Percentiles rank a stretch among this genome's conserved stretches.
phyloP scores from a whole-genome alignment of 1,140 invertebrate genomes.

The Drosophila ohnishii region DNA sequence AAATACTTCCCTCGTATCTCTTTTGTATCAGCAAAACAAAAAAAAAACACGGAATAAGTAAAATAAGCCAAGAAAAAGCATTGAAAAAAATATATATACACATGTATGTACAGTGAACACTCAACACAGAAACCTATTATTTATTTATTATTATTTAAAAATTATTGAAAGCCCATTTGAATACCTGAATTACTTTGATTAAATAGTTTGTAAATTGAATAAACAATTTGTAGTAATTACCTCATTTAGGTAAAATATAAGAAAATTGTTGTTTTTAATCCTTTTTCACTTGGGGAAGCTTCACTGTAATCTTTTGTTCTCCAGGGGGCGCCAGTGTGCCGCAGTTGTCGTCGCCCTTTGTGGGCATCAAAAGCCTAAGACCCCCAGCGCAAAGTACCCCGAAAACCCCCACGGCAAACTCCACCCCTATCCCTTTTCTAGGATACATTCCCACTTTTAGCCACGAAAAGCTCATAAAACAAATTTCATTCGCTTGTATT shows the following conservation, averaged over 20 bases:
- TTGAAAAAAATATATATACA: slow-evolving; percentile 16
- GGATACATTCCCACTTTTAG: slow-evolving; percentile 4
- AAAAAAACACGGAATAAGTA: slow-evolving; percentile 17
- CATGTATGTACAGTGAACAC: not conserved
- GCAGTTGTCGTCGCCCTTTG: slow-evolving; percentile 43
- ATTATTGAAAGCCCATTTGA: not conserved
- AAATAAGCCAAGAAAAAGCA: slow-evolving; percentile 39
- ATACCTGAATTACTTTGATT: too few relatives aligned
- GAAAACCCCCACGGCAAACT: slow-evolving; percentile 1
- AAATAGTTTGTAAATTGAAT: too few relatives aligned
- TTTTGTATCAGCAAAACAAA: slow-evolving; percentile 42
- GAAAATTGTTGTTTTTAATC: not conserved
- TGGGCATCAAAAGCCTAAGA: slow-evolving; percentile 33
- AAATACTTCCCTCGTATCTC: slow-evolving; percentile 2
- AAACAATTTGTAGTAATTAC: too few relatives aligned
- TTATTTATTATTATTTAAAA: not conserved
- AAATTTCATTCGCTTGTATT: slow-evolving; percentile 1
- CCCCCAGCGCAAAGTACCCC: not conserved
- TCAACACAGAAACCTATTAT: not conserved
- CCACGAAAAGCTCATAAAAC: slow-evolving; percentile 1
- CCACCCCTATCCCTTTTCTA: not conserved
- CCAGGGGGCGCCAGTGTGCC: slow-evolving; percentile 54
- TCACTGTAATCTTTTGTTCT: slow-evolving; percentile 27
- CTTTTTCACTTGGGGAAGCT: not conserved
- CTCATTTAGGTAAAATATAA: not conserved